These are phyloP conservation scores for Anseranas semipalmata DNA, from an alignment of 2,113 vertebrate genomes.

Conservation along the genomic window DNA sequence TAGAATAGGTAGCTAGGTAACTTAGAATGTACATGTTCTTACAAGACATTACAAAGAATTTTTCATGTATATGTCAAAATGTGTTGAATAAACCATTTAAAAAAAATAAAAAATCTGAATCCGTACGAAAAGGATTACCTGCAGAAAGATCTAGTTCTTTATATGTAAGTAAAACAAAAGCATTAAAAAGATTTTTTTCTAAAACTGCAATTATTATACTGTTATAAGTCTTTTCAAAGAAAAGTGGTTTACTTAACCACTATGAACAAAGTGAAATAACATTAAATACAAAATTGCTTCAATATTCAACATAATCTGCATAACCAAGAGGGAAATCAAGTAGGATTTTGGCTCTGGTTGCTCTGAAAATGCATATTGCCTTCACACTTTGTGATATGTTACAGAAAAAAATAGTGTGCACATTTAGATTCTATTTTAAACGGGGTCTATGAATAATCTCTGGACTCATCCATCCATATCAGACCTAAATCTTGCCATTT, in stretches of 20 bases:
- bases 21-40: neutral
- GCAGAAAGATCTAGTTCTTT: neutral
- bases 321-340: slow-evolving; percentile 13
- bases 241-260: neutral
- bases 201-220: neutral
- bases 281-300: neutral
- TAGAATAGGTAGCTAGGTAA: too few relatives aligned
- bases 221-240: neutral
- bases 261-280: neutral
- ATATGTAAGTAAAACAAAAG: neutral
- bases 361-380: slow-evolving; percentile 11
- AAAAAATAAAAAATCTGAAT: neutral
- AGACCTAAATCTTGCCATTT: neutral
- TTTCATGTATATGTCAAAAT: neutral
- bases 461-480: slow-evolving; percentile 6
- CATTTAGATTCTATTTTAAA: slow-evolving; percentile 39
- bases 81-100: neutral
- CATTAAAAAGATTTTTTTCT: accelerated
- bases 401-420: neutral
- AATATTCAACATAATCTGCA: neutral
- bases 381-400: slow-evolving; percentile 2
- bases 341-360: neutral
- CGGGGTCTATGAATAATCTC: slow-evolving; percentile 32
- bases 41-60: neutral
- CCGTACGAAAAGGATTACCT: neutral